Evolutionary conservation across 2,113 vertebrate genomes (phyloP), one percentile per base, ranked within the genome.

Genomic region (Meleagris gallopavo): DNA sequence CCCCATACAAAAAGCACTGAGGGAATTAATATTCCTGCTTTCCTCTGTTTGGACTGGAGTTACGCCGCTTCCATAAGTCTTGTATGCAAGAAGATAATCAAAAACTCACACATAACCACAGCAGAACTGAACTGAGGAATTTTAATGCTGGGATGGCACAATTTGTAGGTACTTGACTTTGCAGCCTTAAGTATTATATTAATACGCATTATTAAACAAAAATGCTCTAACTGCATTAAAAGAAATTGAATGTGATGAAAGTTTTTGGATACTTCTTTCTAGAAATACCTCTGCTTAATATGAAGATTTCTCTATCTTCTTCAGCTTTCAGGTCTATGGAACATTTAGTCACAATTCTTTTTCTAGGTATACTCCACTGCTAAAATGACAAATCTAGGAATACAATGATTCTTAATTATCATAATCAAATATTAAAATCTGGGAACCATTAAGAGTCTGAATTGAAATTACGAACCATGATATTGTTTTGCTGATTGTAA

Each of bases 11-110:
- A 97, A 93, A 84, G 74, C 96, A 85, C 48, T n/a, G 71, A 95
- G 74, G 74, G 81, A 96, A 92, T 94, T 94, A 97, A 94, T 92
- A 90, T 89, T 87, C 83, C 77, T 76, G 55, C 67, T 86, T 86
- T 86, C 83, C 55, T 90, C 77, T 87, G 75, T 79, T 40, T 83
- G 75, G 89, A 95, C 85, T 83, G 67, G 71, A 94, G 81, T 89
- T 83, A 82, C 52, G 50, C 85, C 61, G 64, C 89, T 94, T 94
- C 85, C 72, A 83, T 75, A 89, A 86, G 85, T 61, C 50, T 90
- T 83, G 52, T 34, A 32, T 43, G 30, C 71, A 46, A 86, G 83
- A 89, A 81, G 50, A 14, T 64, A 86, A 86, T 91, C 67, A 89
- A 94, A 86, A 93, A 88, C 61, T 88, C 52, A 30, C 46, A 64